phyloP scores from a whole-genome alignment of 2,888 invertebrate species.

The Calliscelio sp. region DNA sequence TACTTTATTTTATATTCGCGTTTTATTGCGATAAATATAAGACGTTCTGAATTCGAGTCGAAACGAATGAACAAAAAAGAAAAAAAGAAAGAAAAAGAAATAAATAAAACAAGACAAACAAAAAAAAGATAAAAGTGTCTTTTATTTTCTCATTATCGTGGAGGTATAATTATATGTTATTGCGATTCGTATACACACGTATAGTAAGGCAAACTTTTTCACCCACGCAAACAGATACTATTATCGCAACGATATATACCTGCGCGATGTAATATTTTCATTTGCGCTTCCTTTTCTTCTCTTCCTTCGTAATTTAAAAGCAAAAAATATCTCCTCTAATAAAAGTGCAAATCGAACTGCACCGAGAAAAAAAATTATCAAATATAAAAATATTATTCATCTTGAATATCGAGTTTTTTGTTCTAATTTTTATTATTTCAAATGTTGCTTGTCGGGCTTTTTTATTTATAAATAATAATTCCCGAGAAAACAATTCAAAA shows the following conservation, averaged over 20 bases:
- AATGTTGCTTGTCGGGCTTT: too few species aligned
- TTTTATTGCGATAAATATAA: conserved; percentile 46
- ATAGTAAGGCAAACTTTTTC: conserved; percentile 58
- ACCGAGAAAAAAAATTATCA: too few species aligned
- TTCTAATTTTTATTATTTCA: too few species aligned
- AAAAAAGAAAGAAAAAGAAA: too few species aligned
- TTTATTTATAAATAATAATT: too few species aligned
- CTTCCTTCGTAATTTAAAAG: conserved; percentile 59
- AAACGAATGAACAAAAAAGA: too few species aligned
- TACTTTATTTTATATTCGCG: background rate
- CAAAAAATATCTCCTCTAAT: conserved; percentile 31
- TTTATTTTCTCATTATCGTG: conserved; percentile 68
- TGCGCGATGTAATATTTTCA: conserved; percentile 66
- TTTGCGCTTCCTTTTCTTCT: conserved; percentile 59
- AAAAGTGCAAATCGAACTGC: conserved; percentile 33
- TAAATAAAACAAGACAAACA: too few species aligned
- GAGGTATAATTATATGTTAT: conserved; percentile 68
- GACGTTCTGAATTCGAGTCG: conserved; percentile 42
- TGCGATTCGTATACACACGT: conserved; percentile 59
- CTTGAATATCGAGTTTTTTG: too few species aligned
- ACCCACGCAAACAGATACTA: conserved; percentile 70
- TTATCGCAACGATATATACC: conserved; percentile 65
- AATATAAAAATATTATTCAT: too few species aligned
- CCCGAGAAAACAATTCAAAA: too few species aligned
- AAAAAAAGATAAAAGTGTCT: conserved; percentile 57